Evolutionary conservation across 2,797 vertebrate species (phyloP).

Genomic region (Perodicticus potto): DNA sequence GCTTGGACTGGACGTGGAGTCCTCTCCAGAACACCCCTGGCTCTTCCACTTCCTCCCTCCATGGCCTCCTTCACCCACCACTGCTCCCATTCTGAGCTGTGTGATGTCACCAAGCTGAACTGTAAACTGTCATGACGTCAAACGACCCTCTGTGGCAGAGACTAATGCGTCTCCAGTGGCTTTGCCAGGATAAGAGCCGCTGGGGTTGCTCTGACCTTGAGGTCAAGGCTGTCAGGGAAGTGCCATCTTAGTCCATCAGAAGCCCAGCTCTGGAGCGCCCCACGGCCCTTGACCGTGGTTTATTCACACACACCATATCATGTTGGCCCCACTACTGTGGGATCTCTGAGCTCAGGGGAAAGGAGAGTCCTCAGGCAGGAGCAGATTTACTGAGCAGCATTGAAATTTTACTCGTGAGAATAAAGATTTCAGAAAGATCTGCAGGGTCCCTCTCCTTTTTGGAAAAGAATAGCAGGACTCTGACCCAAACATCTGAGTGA

Average conservation of each 20-base stretch:
- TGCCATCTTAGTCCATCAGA: background rate
- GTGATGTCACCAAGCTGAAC: background rate
- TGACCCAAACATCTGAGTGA: background rate
- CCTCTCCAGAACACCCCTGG: too few relatives aligned
- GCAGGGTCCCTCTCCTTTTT: background rate
- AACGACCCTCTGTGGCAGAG: background rate
- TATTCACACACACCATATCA: background rate
- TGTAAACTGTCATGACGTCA: background rate
- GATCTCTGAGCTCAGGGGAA: background rate
- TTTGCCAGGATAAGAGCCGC: background rate
- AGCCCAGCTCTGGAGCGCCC: background rate
- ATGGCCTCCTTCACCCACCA: background rate
- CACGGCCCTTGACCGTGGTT: background rate
- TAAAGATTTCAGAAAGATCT: background rate
- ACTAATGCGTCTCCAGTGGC: background rate
- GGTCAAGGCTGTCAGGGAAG: background rate
- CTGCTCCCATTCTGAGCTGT: background rate
- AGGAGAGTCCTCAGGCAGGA: background rate
- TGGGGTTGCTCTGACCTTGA: background rate
- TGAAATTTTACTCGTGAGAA: background rate
- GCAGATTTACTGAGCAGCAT: background rate
- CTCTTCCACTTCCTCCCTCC: background rate
- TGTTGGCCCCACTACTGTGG: background rate
- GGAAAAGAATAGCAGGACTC: background rate
- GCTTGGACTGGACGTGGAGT: too few relatives aligned